These are phyloP conservation scores for Nixonia krombeini DNA, from an alignment of 1,140 invertebrate species.

Conservation along the genomic window DNA sequence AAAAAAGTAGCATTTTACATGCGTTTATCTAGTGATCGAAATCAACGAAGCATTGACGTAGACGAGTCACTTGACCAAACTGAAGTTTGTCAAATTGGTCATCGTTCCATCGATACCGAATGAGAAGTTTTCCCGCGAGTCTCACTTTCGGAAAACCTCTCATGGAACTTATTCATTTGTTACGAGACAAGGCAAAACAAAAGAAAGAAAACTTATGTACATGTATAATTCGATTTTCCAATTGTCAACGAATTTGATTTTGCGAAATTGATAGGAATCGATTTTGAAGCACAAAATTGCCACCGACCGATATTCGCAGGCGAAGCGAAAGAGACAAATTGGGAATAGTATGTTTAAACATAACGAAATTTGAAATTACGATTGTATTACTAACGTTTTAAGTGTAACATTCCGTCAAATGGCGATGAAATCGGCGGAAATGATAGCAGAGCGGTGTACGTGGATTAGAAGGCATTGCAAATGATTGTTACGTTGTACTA, in stretches of 20 bases:
- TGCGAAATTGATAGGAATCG: no score
- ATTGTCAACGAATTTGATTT: slow-evolving; percentile 13
- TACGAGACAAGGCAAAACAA: no score
- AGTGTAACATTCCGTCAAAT: slow-evolving; percentile 34
- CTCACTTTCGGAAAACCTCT: slow-evolving; percentile 21
- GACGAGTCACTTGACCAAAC: slow-evolving; percentile 27
- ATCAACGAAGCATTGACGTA: slow-evolving; percentile 40
- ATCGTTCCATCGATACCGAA: slow-evolving; percentile 24
- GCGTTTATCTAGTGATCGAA: no score
- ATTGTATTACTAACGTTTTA: slow-evolving; percentile 21
- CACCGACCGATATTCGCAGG: slow-evolving; percentile 45
- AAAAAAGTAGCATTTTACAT: slow-evolving; percentile 20
- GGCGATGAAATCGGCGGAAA: slow-evolving; percentile 24
- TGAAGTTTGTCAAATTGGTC: slow-evolving; percentile 29
- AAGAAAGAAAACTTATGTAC: no score
- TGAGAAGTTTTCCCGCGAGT: slow-evolving; percentile 7
- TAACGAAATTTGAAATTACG: slow-evolving; percentile 20
- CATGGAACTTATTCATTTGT: no score
- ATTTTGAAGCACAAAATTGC: slow-evolving; percentile 43
- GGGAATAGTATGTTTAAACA: slow-evolving; percentile 9
- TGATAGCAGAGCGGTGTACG: slow-evolving; percentile 29
- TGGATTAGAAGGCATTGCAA: slow-evolving; percentile 17
- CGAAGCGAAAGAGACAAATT: slow-evolving; percentile 7
- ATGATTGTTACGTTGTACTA: slow-evolving; percentile 33
- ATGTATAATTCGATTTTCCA: no score